Base-by-base conservation (phyloP, 37 sponge, comb jelly and placozoan genomes). In the Petrosia ficiformis region DNA sequence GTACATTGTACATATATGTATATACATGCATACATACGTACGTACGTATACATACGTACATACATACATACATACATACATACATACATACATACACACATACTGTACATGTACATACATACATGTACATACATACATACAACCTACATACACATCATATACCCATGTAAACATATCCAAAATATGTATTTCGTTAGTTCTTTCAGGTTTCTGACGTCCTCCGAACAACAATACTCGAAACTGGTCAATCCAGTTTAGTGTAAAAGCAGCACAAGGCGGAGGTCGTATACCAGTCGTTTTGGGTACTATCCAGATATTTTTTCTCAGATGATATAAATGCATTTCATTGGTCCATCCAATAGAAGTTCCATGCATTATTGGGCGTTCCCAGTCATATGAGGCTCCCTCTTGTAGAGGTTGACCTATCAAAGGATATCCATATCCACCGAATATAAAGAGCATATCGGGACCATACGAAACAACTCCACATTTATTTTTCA, bases 281-380 rank as follows among this genome's bases (percentile, higher is more conserved):
- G 91, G 91, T 0, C 76, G 79, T 4, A 26, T 4, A 14, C 91
- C 91, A 25, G 80, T 72, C 28, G 72, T 75, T 39, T 64, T 65
- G 28, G 86, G 86, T 30, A 26, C 30, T 16, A 78, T 68, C 91
- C 91, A 90, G 59, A 41, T 25, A 39, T 52, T 79, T 44, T 42
- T 44, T 34, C 43, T 42, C 0, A 71, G 10, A 59, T 76, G 72
- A 59, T 76, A 83, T 0, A 83, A 32, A 57, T 89, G 90, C 2
- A 89, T 59, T 40, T 89, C 90, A 76, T 89, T 89, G 14, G 90
- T 89, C 90, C 90, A 89, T 30, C 80, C 75, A 2, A 78, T 52
- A 0, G 11, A 67, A 39, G 43, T 16, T 25, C 81, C 66, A 2
- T 66, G 36, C 0, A 25, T 52, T 32, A 33, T 24, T 19, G 36